A percentile compares a stretch with the other conserved stretches of the same genome.
Conservation (phyloP, 2,113 vertebrate species). For the Cyphomyrus discorhynchus region DNA sequence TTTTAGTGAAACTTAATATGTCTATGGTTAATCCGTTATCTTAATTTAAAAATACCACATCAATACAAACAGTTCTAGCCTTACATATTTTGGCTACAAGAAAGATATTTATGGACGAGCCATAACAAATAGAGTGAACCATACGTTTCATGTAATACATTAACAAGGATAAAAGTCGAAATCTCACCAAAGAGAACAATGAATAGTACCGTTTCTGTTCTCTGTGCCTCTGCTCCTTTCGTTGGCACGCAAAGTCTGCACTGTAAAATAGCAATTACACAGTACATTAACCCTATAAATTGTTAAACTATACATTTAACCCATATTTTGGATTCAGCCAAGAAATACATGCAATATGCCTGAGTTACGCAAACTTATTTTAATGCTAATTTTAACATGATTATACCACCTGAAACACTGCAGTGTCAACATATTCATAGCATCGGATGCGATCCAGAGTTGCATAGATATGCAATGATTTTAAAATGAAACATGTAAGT, state of each 20-base stretch:
- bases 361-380: background rate
- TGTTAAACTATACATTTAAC: background rate
- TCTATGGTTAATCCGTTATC: conserved; percentile 1
- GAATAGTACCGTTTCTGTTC: background rate
- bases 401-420: background rate
- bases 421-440: background rate
- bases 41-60: background rate
- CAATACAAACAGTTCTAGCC: background rate
- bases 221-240: conserved; percentile 8
- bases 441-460: background rate
- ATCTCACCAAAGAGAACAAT: background rate
- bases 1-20: background rate
- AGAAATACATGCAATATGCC: background rate
- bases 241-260: conserved; percentile 15
- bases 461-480: background rate
- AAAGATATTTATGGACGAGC: background rate
- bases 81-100: background rate
- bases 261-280: conserved; percentile 14
- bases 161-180: background rate
- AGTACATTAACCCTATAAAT: conserved; percentile 1
- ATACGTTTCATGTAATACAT: background rate
- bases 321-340: background rate
- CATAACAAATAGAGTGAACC: background rate
- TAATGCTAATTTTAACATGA: background rate
- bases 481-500: background rate